These are phyloP conservation scores for Dyspetes luteomarginatus DNA, from an alignment of 2,888 invertebrate species.

Conservation along the genomic window DNA sequence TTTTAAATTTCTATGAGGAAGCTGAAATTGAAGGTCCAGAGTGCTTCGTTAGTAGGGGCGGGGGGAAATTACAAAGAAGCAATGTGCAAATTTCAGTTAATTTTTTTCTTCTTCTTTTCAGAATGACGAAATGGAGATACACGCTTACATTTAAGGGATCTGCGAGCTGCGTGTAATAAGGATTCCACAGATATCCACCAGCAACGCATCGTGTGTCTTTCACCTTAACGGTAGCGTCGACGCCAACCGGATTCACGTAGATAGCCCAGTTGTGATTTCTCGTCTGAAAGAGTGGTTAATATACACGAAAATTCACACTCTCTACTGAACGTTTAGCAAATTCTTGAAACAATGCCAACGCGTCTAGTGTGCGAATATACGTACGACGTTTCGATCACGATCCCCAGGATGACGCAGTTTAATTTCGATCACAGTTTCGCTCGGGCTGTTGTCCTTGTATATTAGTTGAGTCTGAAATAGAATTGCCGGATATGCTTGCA, in stretches of 20 bases:
- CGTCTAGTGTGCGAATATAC: slow-evolving; percentile 70
- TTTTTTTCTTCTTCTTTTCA: not conserved
- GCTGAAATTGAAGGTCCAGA: too few species aligned
- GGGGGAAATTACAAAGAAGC: not conserved
- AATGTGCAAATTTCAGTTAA: not conserved
- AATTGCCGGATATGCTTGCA: slow-evolving; percentile 40
- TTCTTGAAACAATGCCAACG: slow-evolving; percentile 51
- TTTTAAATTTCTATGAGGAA: not conserved
- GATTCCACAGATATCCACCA: slow-evolving; percentile 96
- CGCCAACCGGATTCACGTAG: slow-evolving; percentile 95
- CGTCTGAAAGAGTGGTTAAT: slow-evolving; percentile 85
- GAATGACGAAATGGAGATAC: slow-evolving; percentile 36
- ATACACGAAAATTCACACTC: slow-evolving; percentile 23
- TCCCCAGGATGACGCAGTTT: slow-evolving; percentile 94
- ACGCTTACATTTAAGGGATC: slow-evolving; percentile 92
- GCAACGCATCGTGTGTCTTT: slow-evolving; percentile 93
- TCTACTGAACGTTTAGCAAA: slow-evolving; percentile 3
- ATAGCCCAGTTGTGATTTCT: slow-evolving; percentile 94
- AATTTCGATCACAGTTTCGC: slow-evolving; percentile 95
- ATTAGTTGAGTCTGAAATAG: slow-evolving; percentile 90
- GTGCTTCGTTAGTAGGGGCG: not conserved
- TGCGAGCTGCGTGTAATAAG: slow-evolving; percentile 94
- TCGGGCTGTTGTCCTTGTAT: slow-evolving; percentile 93
- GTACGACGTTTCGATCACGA: slow-evolving; percentile 91
- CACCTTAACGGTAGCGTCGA: slow-evolving; percentile 93